These are phyloP conservation scores for Sander lucioperca DNA, from an alignment of 2,113 vertebrate species.

Conservation along the genomic window DNA sequence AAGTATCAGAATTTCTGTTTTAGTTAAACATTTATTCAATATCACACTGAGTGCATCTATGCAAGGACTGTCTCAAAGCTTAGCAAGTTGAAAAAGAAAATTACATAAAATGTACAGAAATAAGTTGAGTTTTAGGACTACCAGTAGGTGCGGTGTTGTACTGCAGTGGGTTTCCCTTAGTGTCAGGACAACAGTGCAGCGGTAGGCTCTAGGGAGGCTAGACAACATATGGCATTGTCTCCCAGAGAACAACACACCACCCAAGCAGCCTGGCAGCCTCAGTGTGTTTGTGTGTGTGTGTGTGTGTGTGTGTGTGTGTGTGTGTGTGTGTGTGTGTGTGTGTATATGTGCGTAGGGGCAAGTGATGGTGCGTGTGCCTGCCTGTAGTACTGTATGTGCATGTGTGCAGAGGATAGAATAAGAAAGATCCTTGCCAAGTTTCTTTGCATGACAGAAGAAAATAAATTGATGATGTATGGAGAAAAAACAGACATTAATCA, in stretches of 20 bases:
- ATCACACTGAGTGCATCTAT: neutral
- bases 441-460: slow-evolving; percentile 29
- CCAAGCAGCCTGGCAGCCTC: slow-evolving; percentile 76
- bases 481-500: slow-evolving; percentile 34
- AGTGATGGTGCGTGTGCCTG: slow-evolving; percentile 11
- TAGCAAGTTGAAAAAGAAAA: neutral
- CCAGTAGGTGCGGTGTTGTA: slow-evolving; percentile 17
- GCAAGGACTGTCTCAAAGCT: neutral
- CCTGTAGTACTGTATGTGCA: slow-evolving; percentile 18
- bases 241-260: slow-evolving; percentile 81
- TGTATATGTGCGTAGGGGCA: neutral
- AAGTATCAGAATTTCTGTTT: neutral
- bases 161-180: slow-evolving; percentile 46
- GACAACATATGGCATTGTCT: slow-evolving; percentile 87
- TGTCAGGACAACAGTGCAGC: slow-evolving; percentile 56
- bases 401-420: slow-evolving; percentile 43
- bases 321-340: slow-evolving; percentile 23
- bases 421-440: slow-evolving; percentile 45
- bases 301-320: slow-evolving; percentile 26
- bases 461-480: slow-evolving; percentile 24
- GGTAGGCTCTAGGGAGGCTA: slow-evolving; percentile 73
- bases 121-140: neutral
- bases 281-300: slow-evolving; percentile 16
- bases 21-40: neutral
- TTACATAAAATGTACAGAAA: neutral